These are phyloP conservation scores for Arctocebus calabarensis DNA, from an alignment of 2,797 vertebrate species.

Conservation along the genomic window DNA sequence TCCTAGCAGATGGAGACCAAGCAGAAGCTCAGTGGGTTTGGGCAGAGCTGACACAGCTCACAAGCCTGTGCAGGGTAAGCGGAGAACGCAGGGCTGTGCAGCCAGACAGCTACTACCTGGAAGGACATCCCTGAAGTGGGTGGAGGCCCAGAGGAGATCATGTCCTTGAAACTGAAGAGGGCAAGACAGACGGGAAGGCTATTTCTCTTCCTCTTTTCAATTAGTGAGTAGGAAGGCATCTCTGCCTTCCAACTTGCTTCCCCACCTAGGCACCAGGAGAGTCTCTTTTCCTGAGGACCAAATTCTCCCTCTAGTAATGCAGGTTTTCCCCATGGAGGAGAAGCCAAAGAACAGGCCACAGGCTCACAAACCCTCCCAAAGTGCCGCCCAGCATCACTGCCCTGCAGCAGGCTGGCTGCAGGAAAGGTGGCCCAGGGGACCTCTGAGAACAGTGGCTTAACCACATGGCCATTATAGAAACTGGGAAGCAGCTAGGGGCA, in stretches of 20 bases:
- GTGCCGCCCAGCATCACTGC: not conserved
- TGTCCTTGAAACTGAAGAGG: not conserved
- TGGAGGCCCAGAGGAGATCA: not conserved
- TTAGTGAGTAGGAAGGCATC: too few species aligned
- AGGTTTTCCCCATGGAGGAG: not conserved
- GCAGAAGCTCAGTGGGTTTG: too few species aligned
- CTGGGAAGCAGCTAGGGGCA: not conserved
- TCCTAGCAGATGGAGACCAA: too few species aligned
- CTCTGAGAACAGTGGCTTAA: not conserved
- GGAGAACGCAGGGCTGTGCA: too few species aligned
- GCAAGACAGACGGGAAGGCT: not conserved
- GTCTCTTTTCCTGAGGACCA: not conserved
- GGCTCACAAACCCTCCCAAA: not conserved
- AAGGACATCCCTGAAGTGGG: rapidly evolving
- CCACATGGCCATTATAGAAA: too few species aligned
- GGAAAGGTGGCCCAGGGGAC: too few species aligned
- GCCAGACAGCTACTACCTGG: not conserved
- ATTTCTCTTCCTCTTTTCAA: not conserved
- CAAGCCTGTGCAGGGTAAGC: not conserved
- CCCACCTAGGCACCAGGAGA: not conserved
- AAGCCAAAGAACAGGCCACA: not conserved
- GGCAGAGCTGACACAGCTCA: not conserved
- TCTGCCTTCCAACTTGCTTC: not conserved
- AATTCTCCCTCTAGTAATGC: not conserved
- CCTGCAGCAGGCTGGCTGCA: not conserved